Evolutionary conservation across 2,113 vertebrate genomes (phyloP).

Genomic region (Callipepla californica): DNA sequence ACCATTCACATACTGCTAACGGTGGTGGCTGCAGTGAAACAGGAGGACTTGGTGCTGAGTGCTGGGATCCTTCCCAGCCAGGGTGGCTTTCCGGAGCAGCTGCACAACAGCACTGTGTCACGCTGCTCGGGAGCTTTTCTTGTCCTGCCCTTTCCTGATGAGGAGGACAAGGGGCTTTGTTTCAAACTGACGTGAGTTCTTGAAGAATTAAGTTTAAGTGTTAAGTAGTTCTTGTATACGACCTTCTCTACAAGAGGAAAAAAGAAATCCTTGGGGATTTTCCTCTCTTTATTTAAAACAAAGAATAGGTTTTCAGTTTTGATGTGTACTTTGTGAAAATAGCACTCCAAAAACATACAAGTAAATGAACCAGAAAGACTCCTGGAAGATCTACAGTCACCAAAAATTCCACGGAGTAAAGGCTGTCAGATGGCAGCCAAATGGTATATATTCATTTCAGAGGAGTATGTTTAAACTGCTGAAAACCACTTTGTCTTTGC

Average conservation of each 20-base stretch:
- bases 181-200: not conserved
- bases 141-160: not conserved
- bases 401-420: not conserved
- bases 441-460: not conserved
- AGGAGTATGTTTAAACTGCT: not conserved
- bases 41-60: not conserved
- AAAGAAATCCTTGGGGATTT: not conserved
- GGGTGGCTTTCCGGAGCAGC: not conserved
- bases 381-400: not conserved
- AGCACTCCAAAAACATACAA: not conserved
- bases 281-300: not conserved
- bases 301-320: not conserved
- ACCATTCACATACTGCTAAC: not conserved
- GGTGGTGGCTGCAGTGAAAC: not conserved
- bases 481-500: not conserved
- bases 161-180: not conserved
- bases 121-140: not conserved
- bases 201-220: not conserved
- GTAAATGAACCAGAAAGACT: not conserved
- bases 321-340: not conserved
- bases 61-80: not conserved
- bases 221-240: not conserved
- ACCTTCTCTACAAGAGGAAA: not conserved
- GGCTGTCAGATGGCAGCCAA: not conserved
- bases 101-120: not conserved